phyloP scores from a whole-genome alignment of 2,888 invertebrate species.

The Chrysina gloriosa region DNA sequence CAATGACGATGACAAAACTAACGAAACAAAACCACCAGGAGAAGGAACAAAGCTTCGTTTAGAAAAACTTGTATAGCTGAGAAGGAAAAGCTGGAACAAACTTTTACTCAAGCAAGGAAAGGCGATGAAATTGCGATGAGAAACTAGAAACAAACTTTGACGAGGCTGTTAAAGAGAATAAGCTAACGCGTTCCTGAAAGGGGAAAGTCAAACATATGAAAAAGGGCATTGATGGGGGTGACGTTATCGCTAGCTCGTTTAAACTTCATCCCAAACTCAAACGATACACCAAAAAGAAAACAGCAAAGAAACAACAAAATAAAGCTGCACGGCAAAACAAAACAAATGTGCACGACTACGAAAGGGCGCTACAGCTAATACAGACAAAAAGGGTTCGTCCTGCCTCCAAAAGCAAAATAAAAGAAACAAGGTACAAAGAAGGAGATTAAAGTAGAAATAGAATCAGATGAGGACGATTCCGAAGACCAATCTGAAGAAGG shows the following conservation, averaged over 20 bases:
- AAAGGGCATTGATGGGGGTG: slow-evolving; percentile 1
- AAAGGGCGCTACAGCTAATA: neutral
- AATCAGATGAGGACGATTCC: slow-evolving; percentile 37
- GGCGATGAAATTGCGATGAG: slow-evolving; percentile 25
- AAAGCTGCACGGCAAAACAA: neutral
- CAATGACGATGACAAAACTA: neutral
- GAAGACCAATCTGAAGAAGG: slow-evolving; percentile 24
- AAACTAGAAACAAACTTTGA: slow-evolving; percentile 21
- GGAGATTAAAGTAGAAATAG: slow-evolving; percentile 1
- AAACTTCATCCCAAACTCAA: neutral
- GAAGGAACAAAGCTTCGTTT: slow-evolving; percentile 33
- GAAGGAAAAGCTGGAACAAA: slow-evolving; percentile 26
- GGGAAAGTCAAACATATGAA: slow-evolving; percentile 28
- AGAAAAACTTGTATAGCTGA: neutral
- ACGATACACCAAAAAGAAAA: neutral
- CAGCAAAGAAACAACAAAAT: neutral
- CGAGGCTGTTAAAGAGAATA: neutral
- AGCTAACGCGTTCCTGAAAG: neutral
- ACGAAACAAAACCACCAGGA: neutral
- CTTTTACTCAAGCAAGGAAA: neutral
- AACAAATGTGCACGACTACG: too few relatives aligned
- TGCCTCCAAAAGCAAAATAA: slow-evolving; percentile 3
- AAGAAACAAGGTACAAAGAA: slow-evolving; percentile 13
- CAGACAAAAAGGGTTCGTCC: neutral
- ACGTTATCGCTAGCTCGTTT: neutral